Evolutionary conservation across 2,113 vertebrate species (phyloP), one percentile per base, ranked within the genome.

Genomic region (Dasyprocta punctata): DNA sequence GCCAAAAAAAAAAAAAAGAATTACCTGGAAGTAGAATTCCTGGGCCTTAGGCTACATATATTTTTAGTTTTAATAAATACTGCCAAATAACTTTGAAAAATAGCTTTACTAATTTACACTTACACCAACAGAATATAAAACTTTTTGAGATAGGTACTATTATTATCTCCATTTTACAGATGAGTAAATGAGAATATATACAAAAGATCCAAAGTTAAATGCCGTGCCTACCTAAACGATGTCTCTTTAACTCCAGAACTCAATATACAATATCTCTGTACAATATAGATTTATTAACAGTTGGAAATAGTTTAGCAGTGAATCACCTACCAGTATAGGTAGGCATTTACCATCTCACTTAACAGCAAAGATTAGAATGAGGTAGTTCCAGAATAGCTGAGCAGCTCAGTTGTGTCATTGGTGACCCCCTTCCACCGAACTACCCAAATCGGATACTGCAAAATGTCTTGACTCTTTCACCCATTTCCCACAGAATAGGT

Each of bases 51-150:
- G 65, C 78, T 75, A 82, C 44, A 78, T 89, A n/a, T 47, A 89
- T 80, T 88, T 97, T 89, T 93, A 73, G 38, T 93, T 92, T 95
- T 89, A 93, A 61, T 77, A 96, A 97, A 90, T 85, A n/a, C 58
- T 95, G 90, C 44, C 84, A 85, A 96, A 96, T 96, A 90, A 95
- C 41, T 97, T 90, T 95, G 86, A 75, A 95, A 94, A 85, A 44
- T 81, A 93, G 63, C 52, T 97, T 96, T 92, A 54, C 52, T 87
- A 92, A 77, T 94, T 95, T 96, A 80, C 26, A 90, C 88, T 95
- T 75, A 26, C 52, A 77, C 52, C 67, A 89, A 95, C 12, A 82
- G 56, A 90, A 36, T 44, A 85, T 44, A 94, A 84, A 61, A 58
- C 16, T 85, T 92, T 78, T 71, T 85, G 30, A 65, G 77, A 86